These are phyloP conservation scores for Pasiphila rectangulata DNA, from an alignment of 2,888 invertebrate species.

Conservation along the genomic window DNA sequence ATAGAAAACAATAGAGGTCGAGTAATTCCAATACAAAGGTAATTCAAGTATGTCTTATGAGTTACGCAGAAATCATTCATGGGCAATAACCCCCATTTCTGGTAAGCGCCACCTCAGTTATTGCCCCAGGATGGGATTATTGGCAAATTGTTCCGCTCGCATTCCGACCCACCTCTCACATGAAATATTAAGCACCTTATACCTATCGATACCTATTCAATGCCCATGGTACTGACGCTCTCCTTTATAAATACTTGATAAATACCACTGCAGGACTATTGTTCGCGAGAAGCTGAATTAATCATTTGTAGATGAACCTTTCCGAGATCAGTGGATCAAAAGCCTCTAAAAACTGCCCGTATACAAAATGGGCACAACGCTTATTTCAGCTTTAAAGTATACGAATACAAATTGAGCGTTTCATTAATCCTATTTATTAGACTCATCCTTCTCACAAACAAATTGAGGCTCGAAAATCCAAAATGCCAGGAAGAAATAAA, in stretches of 20 bases:
- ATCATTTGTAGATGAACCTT: conserved; percentile 30
- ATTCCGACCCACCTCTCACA: conserved; percentile 66
- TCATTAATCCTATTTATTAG: conserved; percentile 28
- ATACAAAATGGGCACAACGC: conserved; percentile 8
- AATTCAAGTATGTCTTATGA: conserved; percentile 54
- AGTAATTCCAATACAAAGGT: conserved; percentile 43
- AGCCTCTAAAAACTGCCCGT: conserved; percentile 6
- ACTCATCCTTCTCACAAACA: conserved; percentile 21
- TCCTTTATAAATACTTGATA: conserved; percentile 34
- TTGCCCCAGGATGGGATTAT: conserved; percentile 73
- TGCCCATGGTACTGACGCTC: conserved; percentile 28
- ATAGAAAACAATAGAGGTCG: conserved; percentile 29
- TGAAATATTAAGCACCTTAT: conserved; percentile 72
- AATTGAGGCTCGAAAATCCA: conserved; percentile 13
- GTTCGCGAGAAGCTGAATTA: conserved; percentile 28
- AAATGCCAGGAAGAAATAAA: conserved; percentile 13
- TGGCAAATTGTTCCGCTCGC: conserved; percentile 77
- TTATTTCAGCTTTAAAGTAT: conserved; percentile 13
- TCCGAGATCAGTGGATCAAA: conserved; percentile 15
- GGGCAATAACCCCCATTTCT: conserved; percentile 71
- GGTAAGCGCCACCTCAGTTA: conserved; percentile 70
- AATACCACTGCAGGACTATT: conserved; percentile 32
- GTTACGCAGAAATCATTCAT: conserved; percentile 68
- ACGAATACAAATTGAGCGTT: conserved; percentile 24
- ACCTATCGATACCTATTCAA: conserved; percentile 26